These are phyloP conservation scores for Eupsittula cactorum DNA, from an alignment of 2,113 vertebrate genomes.

Conservation along the genomic window DNA sequence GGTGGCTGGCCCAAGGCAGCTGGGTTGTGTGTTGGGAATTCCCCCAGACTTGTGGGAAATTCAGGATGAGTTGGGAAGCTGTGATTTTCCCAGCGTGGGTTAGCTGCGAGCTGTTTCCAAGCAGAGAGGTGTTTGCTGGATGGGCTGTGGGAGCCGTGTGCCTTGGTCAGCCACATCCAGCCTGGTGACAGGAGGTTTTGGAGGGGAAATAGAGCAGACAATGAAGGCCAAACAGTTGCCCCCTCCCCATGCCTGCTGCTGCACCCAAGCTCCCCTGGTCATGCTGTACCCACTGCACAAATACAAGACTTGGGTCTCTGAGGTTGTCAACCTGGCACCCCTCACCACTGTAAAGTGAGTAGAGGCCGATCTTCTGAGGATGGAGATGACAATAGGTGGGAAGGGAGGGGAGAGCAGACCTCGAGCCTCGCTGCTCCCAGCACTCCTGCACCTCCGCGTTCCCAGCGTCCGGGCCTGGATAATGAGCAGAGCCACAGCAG, in stretches of 20 bases:
- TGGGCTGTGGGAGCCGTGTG: accelerated
- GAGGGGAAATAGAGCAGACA: background rate
- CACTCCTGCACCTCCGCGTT: conserved; percentile 1
- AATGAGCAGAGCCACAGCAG: conserved; percentile 54
- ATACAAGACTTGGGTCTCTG: background rate
- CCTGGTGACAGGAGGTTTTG: background rate
- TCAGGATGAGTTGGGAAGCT: background rate
- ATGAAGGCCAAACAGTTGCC: background rate
- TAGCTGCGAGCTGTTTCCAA: background rate
- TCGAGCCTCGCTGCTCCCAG: background rate
- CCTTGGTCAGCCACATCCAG: background rate
- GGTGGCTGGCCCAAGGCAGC: background rate
- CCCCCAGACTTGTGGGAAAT: background rate
- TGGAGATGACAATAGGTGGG: conserved; percentile 1
- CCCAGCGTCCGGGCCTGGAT: conserved; percentile 35
- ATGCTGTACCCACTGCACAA: background rate
- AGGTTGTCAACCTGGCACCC: background rate
- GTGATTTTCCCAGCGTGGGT: background rate
- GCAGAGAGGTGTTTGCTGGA: background rate
- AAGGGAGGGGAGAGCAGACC: background rate
- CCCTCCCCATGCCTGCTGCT: background rate
- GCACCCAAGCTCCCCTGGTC: background rate
- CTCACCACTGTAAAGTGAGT: background rate
- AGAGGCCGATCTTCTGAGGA: conserved; percentile 6
- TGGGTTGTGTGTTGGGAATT: background rate